A percentile compares a stretch with the other conserved stretches of the same genome.
Conservation (phyloP, 2,888 invertebrate species). For the Romanomermis culicivorax region DNA sequence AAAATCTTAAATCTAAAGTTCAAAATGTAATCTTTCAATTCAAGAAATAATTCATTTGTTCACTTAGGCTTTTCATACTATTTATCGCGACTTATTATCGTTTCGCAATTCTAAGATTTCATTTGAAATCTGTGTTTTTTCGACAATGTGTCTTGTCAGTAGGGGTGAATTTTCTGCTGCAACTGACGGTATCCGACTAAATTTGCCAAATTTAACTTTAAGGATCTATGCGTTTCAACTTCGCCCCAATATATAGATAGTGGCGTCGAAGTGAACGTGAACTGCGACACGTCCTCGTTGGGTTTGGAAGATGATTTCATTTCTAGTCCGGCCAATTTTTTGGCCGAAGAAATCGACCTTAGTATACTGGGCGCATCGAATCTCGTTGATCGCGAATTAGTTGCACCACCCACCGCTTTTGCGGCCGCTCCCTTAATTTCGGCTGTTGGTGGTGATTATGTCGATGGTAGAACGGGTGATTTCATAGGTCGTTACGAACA, state of each 20-base stretch:
- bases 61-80: no score
- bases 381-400: background rate
- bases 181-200: background rate
- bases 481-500: no score
- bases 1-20: no score
- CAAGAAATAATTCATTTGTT: no score
- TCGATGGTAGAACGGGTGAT: background rate
- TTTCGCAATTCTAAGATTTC: no score
- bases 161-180: background rate
- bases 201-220: background rate
- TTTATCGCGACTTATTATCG: no score
- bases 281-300: background rate
- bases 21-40: no score
- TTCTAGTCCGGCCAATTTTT: no score
- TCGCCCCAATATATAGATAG: background rate
- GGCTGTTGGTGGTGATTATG: background rate
- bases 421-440: background rate
- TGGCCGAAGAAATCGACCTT: background rate
- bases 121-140: background rate
- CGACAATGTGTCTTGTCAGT: no score
- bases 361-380: background rate
- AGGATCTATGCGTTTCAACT: background rate
- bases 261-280: background rate
- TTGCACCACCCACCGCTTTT: background rate
- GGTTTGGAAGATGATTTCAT: background rate